A percentile compares a stretch with the other conserved stretches of the same genome.
phyloP scores from a whole-genome alignment of 2,888 invertebrate species.

The Eurois occulta region DNA sequence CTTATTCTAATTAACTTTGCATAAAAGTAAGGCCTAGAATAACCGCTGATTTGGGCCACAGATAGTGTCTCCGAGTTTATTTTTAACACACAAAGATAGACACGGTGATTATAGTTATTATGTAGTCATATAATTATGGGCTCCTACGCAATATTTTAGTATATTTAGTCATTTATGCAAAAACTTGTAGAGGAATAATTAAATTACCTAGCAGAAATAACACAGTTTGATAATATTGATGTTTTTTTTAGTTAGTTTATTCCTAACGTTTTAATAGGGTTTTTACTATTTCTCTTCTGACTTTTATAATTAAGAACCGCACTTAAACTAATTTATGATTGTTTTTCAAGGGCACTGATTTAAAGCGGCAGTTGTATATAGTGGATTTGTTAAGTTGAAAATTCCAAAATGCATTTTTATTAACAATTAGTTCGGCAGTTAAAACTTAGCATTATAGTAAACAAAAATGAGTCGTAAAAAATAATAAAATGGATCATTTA shows the following conservation, averaged over 20 bases:
- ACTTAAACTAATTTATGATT: neutral
- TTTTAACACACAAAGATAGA: slow-evolving; percentile 47
- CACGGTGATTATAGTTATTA: slow-evolving; percentile 40
- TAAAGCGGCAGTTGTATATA: no score
- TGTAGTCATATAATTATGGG: slow-evolving; percentile 14
- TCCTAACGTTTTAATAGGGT: neutral
- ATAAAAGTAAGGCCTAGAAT: slow-evolving; percentile 25
- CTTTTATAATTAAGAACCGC: neutral
- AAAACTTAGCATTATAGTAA: no score
- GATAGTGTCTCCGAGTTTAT: slow-evolving; percentile 50
- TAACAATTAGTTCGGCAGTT: no score
- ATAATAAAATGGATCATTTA: no score
- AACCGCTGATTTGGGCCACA: slow-evolving; percentile 45
- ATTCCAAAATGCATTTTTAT: no score
- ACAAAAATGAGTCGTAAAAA: no score
- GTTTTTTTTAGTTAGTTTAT: neutral
- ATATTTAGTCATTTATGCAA: neutral
- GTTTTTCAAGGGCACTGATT: no score
- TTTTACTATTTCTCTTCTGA: neutral
- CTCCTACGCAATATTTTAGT: neutral
- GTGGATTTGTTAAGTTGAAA: no score
- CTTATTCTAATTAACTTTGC: slow-evolving; percentile 15
- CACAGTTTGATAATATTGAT: neutral
- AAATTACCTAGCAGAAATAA: neutral
- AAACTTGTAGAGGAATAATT: neutral